These are phyloP conservation scores for Plectropomus leopardus DNA, from an alignment of 2,113 vertebrate species.

Conservation along the genomic window DNA sequence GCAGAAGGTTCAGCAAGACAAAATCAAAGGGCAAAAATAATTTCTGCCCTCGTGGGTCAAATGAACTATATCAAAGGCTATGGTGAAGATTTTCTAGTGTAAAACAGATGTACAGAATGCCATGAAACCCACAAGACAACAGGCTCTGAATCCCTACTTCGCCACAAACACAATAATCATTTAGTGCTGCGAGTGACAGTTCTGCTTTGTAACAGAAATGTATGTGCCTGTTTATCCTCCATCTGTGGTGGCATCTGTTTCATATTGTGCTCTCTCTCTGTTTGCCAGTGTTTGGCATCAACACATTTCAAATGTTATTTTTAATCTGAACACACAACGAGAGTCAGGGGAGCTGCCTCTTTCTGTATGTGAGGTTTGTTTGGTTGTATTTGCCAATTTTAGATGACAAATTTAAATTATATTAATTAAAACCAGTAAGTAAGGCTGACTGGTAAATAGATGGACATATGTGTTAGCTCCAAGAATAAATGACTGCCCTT, in stretches of 20 bases:
- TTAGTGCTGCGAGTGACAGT: slow-evolving; percentile 68
- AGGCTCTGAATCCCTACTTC: slow-evolving; percentile 39
- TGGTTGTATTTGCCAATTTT: not conserved
- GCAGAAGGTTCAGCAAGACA: not conserved
- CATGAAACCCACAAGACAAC: slow-evolving; percentile 46
- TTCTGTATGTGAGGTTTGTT: slow-evolving; percentile 3
- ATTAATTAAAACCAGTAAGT: slow-evolving; percentile 5
- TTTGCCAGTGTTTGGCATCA: slow-evolving; percentile 65
- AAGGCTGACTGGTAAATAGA: not conserved
- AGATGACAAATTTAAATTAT: slow-evolving; percentile 15
- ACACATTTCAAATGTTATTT: slow-evolving; percentile 65
- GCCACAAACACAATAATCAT: slow-evolving; percentile 60
- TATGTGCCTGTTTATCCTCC: slow-evolving; percentile 76
- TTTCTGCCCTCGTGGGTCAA: not conserved
- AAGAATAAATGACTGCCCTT: slow-evolving; percentile 24
- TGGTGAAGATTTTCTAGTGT: slow-evolving; percentile 29
- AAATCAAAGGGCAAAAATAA: not conserved
- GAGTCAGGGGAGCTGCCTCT: slow-evolving; percentile 9
- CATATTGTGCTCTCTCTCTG: slow-evolving; percentile 63
- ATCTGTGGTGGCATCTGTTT: slow-evolving; percentile 84
- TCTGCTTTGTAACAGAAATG: slow-evolving; percentile 74
- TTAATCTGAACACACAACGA: slow-evolving; percentile 44
- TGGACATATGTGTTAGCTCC: not conserved
- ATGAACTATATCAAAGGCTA: not conserved
- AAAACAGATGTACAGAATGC: slow-evolving; percentile 39